These are phyloP conservation scores for Donacobius atricapilla DNA, from an alignment of 2,113 vertebrate genomes.

Conservation along the genomic window DNA sequence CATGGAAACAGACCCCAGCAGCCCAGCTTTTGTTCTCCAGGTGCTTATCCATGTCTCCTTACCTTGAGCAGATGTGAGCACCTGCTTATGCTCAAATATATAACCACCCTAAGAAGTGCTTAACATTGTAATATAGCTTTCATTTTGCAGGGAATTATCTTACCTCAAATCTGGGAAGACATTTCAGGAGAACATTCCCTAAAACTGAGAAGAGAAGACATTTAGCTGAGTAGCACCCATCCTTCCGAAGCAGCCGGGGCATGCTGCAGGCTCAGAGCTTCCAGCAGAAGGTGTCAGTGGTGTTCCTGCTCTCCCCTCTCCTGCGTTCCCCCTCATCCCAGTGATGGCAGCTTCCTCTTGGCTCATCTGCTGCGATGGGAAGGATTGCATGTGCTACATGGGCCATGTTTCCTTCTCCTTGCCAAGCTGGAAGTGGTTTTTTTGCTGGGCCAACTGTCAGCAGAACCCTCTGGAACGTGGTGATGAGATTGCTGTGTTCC, in stretches of 20 bases:
- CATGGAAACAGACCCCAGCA: background rate
- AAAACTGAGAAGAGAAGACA: background rate
- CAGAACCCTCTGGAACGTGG: accelerated
- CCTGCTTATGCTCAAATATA: background rate
- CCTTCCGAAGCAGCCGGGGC: background rate
- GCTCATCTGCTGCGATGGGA: background rate
- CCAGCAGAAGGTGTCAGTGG: background rate
- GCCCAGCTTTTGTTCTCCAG: background rate
- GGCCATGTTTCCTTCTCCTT: background rate
- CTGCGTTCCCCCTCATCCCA: background rate
- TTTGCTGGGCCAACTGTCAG: background rate
- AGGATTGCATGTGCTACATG: background rate
- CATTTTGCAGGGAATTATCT: background rate
- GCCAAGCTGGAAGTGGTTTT: background rate
- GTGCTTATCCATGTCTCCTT: background rate
- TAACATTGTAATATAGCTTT: background rate
- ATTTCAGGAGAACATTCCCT: background rate
- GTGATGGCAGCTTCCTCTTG: background rate
- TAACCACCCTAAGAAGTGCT: background rate
- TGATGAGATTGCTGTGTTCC: background rate
- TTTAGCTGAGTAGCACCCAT: background rate
- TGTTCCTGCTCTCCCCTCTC: background rate
- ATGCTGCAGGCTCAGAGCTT: background rate
- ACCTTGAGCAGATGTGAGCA: background rate
- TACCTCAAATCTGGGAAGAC: background rate